Conservation (phyloP, 2,888 invertebrate genomes). For the Eutolmus rufibarbis region DNA sequence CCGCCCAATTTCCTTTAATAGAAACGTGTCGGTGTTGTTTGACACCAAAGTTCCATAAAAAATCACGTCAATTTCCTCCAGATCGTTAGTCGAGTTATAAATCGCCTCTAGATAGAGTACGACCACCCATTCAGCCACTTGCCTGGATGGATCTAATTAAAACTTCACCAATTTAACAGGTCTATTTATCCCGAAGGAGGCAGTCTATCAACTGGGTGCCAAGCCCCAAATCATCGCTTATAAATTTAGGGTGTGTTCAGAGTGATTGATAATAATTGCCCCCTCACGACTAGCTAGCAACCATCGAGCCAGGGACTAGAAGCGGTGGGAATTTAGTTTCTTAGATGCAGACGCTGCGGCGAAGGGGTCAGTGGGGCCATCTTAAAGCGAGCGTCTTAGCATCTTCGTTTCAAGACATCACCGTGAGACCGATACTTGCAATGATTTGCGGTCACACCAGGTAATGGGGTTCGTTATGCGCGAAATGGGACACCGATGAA, state of each 20-base stretch:
- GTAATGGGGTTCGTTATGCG: neutral
- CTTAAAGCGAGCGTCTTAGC: neutral
- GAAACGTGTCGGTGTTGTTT: neutral
- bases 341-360: neutral
- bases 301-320: neutral
- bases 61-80: neutral
- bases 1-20: too few species aligned
- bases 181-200: neutral
- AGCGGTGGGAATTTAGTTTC: neutral
- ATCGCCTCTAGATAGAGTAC: neutral
- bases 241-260: slow-evolving; percentile 1
- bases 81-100: neutral
- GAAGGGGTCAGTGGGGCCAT: neutral
- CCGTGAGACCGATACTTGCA: slow-evolving; percentile 11
- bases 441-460: slow-evolving; percentile 11
- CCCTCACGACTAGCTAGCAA: neutral
- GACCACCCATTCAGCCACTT: neutral
- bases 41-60: neutral
- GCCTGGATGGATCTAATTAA: neutral
- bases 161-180: neutral
- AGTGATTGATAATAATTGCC: slow-evolving; percentile 32
- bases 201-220: neutral
- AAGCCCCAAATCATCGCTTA: neutral
- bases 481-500: neutral
- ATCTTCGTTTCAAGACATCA: neutral